Base-by-base conservation (phyloP, 2,888 invertebrate species). In the Physocephala rufipes region DNA sequence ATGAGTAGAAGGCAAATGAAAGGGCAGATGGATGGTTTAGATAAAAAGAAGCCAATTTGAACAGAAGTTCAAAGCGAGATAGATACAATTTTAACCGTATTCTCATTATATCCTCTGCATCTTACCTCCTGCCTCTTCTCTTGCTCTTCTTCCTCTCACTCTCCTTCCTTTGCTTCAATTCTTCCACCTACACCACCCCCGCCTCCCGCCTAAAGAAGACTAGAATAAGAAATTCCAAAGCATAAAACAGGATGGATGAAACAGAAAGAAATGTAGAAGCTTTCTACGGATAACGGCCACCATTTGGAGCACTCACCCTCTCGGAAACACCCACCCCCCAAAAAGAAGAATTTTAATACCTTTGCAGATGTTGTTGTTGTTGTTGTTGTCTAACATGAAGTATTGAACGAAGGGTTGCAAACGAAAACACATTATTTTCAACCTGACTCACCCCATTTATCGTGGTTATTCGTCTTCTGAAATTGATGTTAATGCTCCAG, bases 191-290 rank as follows among this genome's bases (percentile, higher is more conserved):
- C n/a, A 61, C 61, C 28, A 59, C 26, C 16, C 16, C 5, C 1
- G 30, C n/a, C 36, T 28, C 16, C 0, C 24, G 24, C 13, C 26
- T 1, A 1, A 47, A 43, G 19, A 53, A 24, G 55, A 51, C 73
- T 59, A 49, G 55, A 66, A 43, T 65, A 73, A 65, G 72, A 68
- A 61, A 65, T 61, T 65, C n/a, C 66, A 36, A 62, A 43, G 12
- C 43, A 36, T 15, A 63, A 63, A 28, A 13, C 21, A 28, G 2
- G 15, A 28, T 21, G 19, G 16, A 26, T n/a, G 28, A 5, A 24
- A 30, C 15, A n/a, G 13, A 67, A 47, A 24, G 5, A 63, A 9
- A 43, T 24, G 49, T 7, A 59, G 26, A 15, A 49, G 62, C 19
- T 13, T 61, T 24, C 21, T 13, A 30, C 64, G 16, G 28, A 58